Evolutionary conservation across 2,888 invertebrate species (phyloP), one percentile per base, ranked within the genome.

Genomic region (Melipona bicolor): DNA sequence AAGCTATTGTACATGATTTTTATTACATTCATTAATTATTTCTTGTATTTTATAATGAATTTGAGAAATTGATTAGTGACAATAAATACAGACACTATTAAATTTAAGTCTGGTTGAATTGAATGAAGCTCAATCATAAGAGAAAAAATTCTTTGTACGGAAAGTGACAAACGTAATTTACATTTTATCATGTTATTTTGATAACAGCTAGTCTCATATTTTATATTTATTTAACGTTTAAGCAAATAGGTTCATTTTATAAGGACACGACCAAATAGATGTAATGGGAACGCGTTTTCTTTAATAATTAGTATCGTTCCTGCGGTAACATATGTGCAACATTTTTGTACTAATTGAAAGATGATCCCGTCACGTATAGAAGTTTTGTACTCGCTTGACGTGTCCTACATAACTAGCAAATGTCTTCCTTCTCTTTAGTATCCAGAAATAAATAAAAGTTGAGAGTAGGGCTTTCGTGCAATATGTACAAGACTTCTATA

Each of bases 181-280:
- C 77, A 79, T 77, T 84, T 78, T 85, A 71, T 84, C 79, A 84
- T 86, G 73, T 88, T 89, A 87, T 91, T 91, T 89, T 84, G 88
- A 89, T 90, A 92, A 92, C 90, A 92, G 84, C 94, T 94, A 94
- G 94, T 94, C 94, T 92, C 85, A 87, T 89, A 88, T 83, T 87
- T 88, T 88, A 86, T 90, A 88, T 88, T 90, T 89, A 88, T 91
- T 89, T 89, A 87, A 87, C 67, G 68, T 82, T 36, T 87, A 86
- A 81, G 70, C 56, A 59, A 84, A 69, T 81, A 85, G 75, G 80
- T 86, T 87, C 82, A 80, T 85, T 88, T 91, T 78, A 87, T 84
- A 90, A 89, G 83, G 83, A 87, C 86, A 90, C 84, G 89, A 90
- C 89, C 89, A 91, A 90, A 91, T 91, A 91, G 86, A 85, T 86